A percentile compares a stretch with the other conserved stretches of the same genome.
Evolutionary conservation across 2,113 vertebrate species (phyloP).

Genomic region (Daboia siamensis): DNA sequence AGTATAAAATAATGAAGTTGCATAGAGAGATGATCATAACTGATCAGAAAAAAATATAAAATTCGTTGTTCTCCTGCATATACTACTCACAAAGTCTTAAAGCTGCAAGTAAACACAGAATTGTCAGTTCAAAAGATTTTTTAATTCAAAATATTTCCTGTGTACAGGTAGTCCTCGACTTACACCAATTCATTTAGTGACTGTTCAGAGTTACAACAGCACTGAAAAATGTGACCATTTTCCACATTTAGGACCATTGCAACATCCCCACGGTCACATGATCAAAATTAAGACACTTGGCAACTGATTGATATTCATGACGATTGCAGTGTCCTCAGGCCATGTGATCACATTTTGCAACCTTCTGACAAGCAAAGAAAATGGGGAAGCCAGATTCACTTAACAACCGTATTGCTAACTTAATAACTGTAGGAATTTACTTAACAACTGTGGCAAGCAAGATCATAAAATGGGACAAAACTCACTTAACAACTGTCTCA

Average conservation of each 20-base stretch:
- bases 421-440: not conserved
- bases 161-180: not conserved
- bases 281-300: not conserved
- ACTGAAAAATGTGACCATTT: not conserved
- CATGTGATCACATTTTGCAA: not conserved
- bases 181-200: not conserved
- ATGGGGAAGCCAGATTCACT: not conserved
- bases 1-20: not conserved
- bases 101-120: not conserved
- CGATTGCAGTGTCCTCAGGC: not conserved
- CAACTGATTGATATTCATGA: not conserved
- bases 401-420: not conserved
- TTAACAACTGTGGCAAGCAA: not conserved
- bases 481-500: not conserved
- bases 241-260: not conserved
- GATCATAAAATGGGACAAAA: not conserved
- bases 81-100: not conserved
- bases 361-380: not conserved
- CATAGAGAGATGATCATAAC: not conserved
- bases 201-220: not conserved
- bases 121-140: not conserved
- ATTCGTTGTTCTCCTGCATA: not conserved
- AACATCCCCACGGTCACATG: not conserved
- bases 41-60: not conserved
- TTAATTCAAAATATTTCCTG: not conserved